Percentiles rank a stretch among this genome's conserved stretches.
These are phyloP conservation scores for Luperina nickerlii DNA, from an alignment of 2,888 invertebrate genomes.

Conservation along the genomic window DNA sequence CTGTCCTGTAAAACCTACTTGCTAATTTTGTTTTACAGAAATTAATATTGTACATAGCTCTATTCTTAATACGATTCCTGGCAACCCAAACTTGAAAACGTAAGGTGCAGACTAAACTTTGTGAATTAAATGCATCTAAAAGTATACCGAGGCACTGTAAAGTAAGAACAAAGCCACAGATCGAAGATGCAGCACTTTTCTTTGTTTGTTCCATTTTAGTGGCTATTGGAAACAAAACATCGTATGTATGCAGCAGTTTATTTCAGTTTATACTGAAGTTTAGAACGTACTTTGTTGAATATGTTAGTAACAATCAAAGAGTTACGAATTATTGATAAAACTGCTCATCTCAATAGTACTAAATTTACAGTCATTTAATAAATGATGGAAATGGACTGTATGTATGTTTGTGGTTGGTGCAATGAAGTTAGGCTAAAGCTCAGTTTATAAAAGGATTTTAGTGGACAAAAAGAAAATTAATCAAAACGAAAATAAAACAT, in stretches of 20 bases:
- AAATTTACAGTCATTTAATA: not conserved
- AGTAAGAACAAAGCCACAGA: constrained; percentile 17
- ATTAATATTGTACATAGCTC: constrained; percentile 5
- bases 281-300: not conserved
- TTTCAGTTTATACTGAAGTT: constrained; percentile 6
- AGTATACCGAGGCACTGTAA: not conserved
- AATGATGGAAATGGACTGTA: not conserved
- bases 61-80: constrained; percentile 14
- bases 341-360: not conserved
- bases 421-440: not conserved
- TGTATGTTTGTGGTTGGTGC: not conserved
- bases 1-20: not conserved
- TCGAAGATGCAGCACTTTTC: constrained; percentile 20
- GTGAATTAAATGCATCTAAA: constrained; percentile 11
- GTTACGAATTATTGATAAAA: not conserved
- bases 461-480: not conserved
- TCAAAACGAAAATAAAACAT: not conserved
- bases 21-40: not conserved
- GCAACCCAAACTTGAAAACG: constrained; percentile 1
- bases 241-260: not conserved
- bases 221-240: not conserved
- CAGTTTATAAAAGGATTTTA: not conserved
- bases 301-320: not conserved
- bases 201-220: constrained; percentile 30
- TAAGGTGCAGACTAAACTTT: not conserved